Base-by-base conservation (phyloP, 2,888 invertebrate species). In the Hypselothyrea guttata region DNA sequence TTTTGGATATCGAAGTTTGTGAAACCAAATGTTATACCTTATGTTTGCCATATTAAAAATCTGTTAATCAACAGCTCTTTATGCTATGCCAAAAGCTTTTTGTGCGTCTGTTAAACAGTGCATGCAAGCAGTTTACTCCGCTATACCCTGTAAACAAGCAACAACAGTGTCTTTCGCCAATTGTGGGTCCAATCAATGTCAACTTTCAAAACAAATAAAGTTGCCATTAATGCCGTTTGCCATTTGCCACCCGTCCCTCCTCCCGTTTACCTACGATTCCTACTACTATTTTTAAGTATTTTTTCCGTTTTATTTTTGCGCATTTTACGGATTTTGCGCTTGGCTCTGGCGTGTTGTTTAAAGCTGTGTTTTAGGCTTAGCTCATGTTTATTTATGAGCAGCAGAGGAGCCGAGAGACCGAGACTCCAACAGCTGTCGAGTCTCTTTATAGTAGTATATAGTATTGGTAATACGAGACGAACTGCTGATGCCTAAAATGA, bases 151-250 rank as follows among this genome's bases (percentile, higher is more conserved):
- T 34, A 40, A 38, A 41, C 9, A n/a, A 12, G 16, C 31, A 34
- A 34, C 22, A 2, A 5, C 22, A 22, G 51, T 38, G 65, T 37
- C 37, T 61, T 58, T 66, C 45, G 72, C 72, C 83, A 75, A 75
- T 84, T 85, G 85, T 56, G 79, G 75, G 67, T 62, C 83, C 81
- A 84, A 86, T 84, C 86, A 84, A 84, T 85, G 84, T 85, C 86
- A 86, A 69, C 81, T 81, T 75, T 77, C 77, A 75, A 75, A 77
- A 62, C 77, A 77, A 81, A 86, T 85, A 75, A 79, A 83, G 84
- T 77, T 84, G 69, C 73, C 65, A 68, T 69, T 82, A 77, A 86
- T 64, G 75, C 55, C 27, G 58, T 55, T 57, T 18, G 57, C 38
- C 45, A 41, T 11, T 22, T 27, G 11, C 34, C 34, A n/a, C 46